Evolutionary conservation across 2,888 invertebrate genomes (phyloP).

Genomic region (Prenolepis imparis): DNA sequence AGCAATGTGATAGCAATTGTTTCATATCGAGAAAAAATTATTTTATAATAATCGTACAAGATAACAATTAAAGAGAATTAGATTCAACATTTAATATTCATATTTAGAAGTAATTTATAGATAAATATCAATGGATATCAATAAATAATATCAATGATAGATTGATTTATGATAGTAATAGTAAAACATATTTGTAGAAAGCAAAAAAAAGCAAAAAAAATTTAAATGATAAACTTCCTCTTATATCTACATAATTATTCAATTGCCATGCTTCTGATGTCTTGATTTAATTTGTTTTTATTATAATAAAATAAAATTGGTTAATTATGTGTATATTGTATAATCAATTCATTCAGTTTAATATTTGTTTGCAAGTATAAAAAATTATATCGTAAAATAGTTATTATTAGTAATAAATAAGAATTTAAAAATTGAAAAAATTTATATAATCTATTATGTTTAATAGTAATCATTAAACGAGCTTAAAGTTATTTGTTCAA

Average conservation of each 20-base stretch:
- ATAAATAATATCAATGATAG: neutral
- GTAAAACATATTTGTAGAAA: neutral
- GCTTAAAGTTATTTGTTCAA: neutral
- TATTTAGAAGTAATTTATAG: too few species aligned
- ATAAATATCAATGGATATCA: too few species aligned
- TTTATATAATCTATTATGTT: too few species aligned
- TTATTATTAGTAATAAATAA: too few species aligned
- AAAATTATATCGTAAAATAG: too few species aligned
- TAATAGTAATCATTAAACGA: too few species aligned
- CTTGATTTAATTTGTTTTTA: neutral
- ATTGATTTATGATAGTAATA: neutral
- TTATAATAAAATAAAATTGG: neutral
- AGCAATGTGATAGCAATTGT: neutral
- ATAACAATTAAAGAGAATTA: neutral
- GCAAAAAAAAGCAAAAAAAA: too few species aligned
- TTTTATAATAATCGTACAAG: neutral
- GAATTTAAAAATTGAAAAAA: too few species aligned
- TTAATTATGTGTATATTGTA: too few species aligned
- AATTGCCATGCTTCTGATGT: slow-evolving; percentile 4
- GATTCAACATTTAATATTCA: too few species aligned
- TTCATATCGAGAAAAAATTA: neutral
- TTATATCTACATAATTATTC: slow-evolving; percentile 28
- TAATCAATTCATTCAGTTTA: too few species aligned
- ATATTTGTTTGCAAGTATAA: too few species aligned
- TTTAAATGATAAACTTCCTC: slow-evolving; percentile 18